Percentiles rank a stretch among this genome's conserved stretches.
These are phyloP conservation scores for Labeo rohita DNA, from an alignment of 2,113 vertebrate species.

Conservation along the genomic window DNA sequence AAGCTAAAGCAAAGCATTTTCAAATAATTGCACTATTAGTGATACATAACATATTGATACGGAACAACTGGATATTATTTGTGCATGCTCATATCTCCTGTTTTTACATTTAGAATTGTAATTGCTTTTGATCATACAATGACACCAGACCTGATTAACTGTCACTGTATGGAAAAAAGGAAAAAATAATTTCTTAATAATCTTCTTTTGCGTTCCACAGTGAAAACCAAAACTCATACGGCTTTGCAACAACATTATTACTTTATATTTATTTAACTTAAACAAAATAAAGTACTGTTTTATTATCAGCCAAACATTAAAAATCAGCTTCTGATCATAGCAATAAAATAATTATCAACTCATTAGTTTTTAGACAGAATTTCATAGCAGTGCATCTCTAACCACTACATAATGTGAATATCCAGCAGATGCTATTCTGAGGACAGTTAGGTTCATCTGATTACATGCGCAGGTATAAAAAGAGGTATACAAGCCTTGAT, in stretches of 20 bases:
- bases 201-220: no score
- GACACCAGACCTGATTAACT: no score
- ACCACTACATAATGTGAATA: neutral
- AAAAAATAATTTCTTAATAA: no score
- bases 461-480: neutral
- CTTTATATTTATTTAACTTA: no score
- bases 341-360: neutral
- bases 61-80: neutral
- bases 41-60: neutral
- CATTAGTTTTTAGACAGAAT: neutral
- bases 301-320: neutral
- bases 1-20: neutral
- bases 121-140: neutral
- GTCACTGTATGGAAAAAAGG: no score
- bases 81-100: neutral
- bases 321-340: neutral
- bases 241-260: neutral
- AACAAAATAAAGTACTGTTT: neutral
- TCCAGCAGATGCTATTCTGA: neutral
- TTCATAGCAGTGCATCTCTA: neutral
- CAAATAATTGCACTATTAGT: no score
- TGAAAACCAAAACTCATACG: neutral
- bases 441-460: neutral
- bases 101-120: neutral
- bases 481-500: constrained; percentile 21